These are phyloP conservation scores for Nematostella vectensis DNA, from an alignment of 92 coral and sea anemone genomes.

Conservation along the genomic window DNA sequence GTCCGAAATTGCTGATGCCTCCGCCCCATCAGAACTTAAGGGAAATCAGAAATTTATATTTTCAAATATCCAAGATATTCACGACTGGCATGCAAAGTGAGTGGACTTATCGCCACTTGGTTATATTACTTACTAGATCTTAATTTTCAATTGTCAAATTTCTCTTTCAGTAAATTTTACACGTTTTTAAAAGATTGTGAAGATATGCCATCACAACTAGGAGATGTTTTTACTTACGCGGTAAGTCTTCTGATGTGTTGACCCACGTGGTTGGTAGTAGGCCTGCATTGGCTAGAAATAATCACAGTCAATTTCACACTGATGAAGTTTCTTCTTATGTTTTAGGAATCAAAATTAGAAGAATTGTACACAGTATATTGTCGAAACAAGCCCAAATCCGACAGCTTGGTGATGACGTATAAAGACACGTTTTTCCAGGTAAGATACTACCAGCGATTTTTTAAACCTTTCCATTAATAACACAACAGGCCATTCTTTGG, in stretches of 20 bases:
- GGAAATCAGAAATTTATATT: slow-evolving; percentile 59
- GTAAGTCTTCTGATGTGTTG: slow-evolving; percentile 28
- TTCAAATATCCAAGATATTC: slow-evolving; percentile 58
- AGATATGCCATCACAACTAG: slow-evolving; percentile 62
- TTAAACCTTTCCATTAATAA: no score
- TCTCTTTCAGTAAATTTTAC: slow-evolving; percentile 39
- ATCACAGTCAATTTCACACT: no score
- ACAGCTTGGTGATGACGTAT: slow-evolving; percentile 49
- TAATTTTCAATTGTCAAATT: no score
- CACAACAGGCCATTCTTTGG: no score
- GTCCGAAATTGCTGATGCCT: slow-evolving; percentile 32
- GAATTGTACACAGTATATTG: slow-evolving; percentile 70
- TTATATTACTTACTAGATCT: no score
- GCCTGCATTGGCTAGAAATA: background rate
- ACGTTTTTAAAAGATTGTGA: slow-evolving; percentile 48
- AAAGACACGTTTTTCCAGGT: slow-evolving; percentile 69
- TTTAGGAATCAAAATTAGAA: slow-evolving; percentile 67
- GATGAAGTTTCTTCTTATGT: slow-evolving; percentile 1
- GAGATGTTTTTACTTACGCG: slow-evolving; percentile 44
- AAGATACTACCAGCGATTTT: no score
- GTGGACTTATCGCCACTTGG: no score
- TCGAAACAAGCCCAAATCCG: slow-evolving; percentile 72
- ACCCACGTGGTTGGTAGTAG: no score
- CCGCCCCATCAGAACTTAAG: slow-evolving; percentile 54
- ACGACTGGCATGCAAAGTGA: slow-evolving; percentile 77